Conservation (phyloP, 2,113 vertebrate species). For the Aptenodytes patagonicus region DNA sequence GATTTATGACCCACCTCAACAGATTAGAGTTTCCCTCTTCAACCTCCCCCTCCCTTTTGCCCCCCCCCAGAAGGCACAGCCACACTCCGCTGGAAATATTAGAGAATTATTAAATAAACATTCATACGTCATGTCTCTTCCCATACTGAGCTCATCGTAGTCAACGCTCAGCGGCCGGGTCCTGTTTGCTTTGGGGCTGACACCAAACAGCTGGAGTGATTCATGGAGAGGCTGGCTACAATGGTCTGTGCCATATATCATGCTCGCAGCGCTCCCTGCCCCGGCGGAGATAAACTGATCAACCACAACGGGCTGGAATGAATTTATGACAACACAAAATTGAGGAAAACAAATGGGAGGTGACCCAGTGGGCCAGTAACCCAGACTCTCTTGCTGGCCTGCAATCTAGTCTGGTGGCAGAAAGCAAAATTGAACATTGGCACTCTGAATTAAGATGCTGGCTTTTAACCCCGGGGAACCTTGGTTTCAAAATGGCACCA, state of each 20-base stretch:
- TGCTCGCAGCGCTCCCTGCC: constrained; percentile 81
- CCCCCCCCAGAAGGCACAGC: constrained; percentile 59
- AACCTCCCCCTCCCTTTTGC: constrained; percentile 48
- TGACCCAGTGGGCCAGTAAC: constrained; percentile 83
- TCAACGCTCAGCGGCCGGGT: constrained; percentile 72
- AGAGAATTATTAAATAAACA: constrained; percentile 92
- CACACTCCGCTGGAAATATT: constrained; percentile 82
- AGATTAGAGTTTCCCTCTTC: constrained; percentile 81
- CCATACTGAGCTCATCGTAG: constrained; percentile 81
- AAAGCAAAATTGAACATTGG: constrained; percentile 82
- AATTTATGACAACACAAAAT: constrained; percentile 94
- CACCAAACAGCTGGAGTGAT: constrained; percentile 90
- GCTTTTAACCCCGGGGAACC: constrained; percentile 74
- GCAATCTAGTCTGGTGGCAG: constrained; percentile 83
- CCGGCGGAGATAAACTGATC: constrained; percentile 82
- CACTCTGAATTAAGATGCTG: constrained; percentile 80
- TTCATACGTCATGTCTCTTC: constrained; percentile 86
- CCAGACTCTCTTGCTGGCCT: constrained; percentile 74
- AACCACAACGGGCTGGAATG: constrained; percentile 86
- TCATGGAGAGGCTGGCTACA: constrained; percentile 87
- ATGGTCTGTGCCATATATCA: constrained; percentile 84
- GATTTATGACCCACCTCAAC: constrained; percentile 86
- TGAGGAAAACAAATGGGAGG: constrained; percentile 88
- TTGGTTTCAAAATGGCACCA: constrained; percentile 53
- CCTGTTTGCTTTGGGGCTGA: constrained; percentile 84